A percentile compares a stretch with the other conserved stretches of the same genome.
These are phyloP conservation scores for Apodemus sylvaticus DNA, from an alignment of 2,113 vertebrate genomes.

Conservation along the genomic window DNA sequence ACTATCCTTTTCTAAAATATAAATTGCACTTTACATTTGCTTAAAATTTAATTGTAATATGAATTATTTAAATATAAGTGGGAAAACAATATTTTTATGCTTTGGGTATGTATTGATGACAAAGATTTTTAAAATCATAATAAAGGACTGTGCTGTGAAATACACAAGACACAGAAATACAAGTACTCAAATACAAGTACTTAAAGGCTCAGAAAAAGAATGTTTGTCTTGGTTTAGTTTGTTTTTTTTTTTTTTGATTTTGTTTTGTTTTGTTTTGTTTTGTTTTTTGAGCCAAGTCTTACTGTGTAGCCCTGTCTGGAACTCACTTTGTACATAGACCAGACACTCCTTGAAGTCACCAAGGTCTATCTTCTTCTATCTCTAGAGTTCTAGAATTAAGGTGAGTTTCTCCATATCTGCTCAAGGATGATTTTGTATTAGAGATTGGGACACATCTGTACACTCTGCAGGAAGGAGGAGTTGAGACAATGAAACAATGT, in stretches of 20 bases:
- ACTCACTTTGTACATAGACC: background rate
- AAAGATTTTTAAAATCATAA: background rate
- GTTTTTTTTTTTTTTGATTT: too few relatives aligned
- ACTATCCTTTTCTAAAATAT: too few relatives aligned
- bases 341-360: background rate
- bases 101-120: background rate
- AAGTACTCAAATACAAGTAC: too few relatives aligned
- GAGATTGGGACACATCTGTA: background rate
- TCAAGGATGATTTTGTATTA: background rate
- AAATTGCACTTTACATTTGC: too few relatives aligned
- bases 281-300: background rate
- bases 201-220: background rate
- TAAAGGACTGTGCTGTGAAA: background rate
- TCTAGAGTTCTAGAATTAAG: background rate
- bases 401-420: too few relatives aligned
- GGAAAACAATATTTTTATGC: background rate
- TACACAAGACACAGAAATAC: too few relatives aligned
- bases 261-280: background rate
- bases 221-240: background rate
- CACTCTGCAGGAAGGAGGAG: accelerated
- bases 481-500: background rate
- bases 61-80: too few relatives aligned
- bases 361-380: background rate
- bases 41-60: too few relatives aligned
- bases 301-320: background rate